Base-by-base conservation (phyloP, 2,888 invertebrate genomes). In the Digitonthophagus gazella region DNA sequence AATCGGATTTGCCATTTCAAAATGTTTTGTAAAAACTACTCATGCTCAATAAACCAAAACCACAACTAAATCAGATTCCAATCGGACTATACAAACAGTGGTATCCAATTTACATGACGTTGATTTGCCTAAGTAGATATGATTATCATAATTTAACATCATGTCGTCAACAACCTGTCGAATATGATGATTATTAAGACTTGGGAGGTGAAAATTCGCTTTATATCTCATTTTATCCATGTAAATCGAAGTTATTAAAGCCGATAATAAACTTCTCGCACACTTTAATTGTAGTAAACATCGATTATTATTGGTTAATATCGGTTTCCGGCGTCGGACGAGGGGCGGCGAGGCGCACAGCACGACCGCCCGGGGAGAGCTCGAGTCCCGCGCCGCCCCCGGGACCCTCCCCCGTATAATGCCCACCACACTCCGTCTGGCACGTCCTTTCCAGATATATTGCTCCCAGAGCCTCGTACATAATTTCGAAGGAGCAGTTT, bases 391-490 rank as follows among this genome's bases (percentile, higher is more conserved):
- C 80, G 79, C 28, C 28, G 28, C 28, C 28, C 28, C 28, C 79
- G 78, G 79, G 79, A 80, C 80, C 78, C 80, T 79, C 79, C 80
- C 28, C 80, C 79, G 80, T 82, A 82, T 82, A 82, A 82, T 82
- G 79, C 82, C 78, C 80, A 79, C 81, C 81, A 82, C 81, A 79
- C 80, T 80, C 81, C 78, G 82, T 83, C 83, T 83, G 79, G 83
- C 84, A 83, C 83, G 84, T 83, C 83, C 81, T 80, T 76, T 69
- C 72, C 75, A 80, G 82, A 84, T 82, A 82, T 83, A 84, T 83
- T 78, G 82, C 82, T 83, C 84, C 84, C 84, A 80, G 79, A 81
- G 83, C 83, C 81, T 82, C 82, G 82, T 83, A 82, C 83, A 83
- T 84, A 83, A 83, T 84, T 84, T 83, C 82, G 80, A 78, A 75